Percentiles rank a stretch among this genome's conserved stretches.
Evolutionary conservation across 2,113 vertebrate species (phyloP).

Genomic region (Bos javanicus): DNA sequence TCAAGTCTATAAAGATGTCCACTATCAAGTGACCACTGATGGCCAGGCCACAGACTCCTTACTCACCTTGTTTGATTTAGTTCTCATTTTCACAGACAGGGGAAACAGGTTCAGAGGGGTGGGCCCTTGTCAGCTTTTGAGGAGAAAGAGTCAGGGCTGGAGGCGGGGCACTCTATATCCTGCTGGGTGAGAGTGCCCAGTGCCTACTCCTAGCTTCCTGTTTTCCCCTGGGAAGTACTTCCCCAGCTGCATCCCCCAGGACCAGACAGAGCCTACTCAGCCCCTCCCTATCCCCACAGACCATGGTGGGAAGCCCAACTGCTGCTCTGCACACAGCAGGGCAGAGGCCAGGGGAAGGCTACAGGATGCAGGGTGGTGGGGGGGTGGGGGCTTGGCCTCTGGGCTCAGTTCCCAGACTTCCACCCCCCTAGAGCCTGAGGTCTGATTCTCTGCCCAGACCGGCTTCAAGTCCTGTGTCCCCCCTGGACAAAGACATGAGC

Average conservation of each 20-base stretch:
- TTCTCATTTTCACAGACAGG: not conserved
- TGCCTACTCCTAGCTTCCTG: not conserved
- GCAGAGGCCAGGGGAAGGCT: not conserved
- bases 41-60: not conserved
- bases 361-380: too few species aligned
- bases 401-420: not conserved
- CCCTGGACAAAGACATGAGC: not conserved
- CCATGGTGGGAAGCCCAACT: not conserved
- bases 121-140: not conserved
- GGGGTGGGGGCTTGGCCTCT: not conserved
- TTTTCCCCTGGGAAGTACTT: not conserved
- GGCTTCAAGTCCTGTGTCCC: not conserved
- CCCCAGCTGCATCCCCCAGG: not conserved
- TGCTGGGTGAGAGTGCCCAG: not conserved
- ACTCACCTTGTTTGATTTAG: not conserved
- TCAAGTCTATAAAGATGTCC: not conserved
- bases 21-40: not conserved
- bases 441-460: not conserved
- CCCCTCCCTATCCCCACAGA: not conserved
- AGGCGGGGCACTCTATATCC: not conserved
- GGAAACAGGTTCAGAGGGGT: not conserved
- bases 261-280: not conserved
- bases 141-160: not conserved
- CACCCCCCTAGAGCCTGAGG: not conserved
- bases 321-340: not conserved